Percentiles rank a stretch among this genome's conserved stretches.
These are phyloP conservation scores for Podiceps cristatus DNA, from an alignment of 2,113 vertebrate species.

Conservation along the genomic window DNA sequence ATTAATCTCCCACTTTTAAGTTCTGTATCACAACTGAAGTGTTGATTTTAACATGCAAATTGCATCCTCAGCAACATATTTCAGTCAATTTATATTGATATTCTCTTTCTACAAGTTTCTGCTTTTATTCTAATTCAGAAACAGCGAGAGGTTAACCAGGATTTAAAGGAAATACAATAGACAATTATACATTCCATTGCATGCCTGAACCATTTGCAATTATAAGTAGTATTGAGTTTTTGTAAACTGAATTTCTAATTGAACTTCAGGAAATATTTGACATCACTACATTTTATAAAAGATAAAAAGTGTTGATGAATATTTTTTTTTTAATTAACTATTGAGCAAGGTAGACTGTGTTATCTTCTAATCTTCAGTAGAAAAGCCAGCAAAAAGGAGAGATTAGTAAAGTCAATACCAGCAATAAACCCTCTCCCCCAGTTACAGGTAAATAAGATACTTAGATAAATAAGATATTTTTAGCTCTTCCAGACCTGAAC, in stretches of 20 bases:
- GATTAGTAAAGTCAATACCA: conserved; percentile 1
- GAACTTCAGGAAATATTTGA: conserved; percentile 26
- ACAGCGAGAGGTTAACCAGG: conserved; percentile 10
- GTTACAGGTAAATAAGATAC: background rate
- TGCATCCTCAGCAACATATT: conserved; percentile 32
- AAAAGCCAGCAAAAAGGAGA: background rate
- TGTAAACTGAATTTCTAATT: conserved; percentile 24
- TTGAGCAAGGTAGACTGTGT: background rate
- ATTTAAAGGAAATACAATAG: conserved; percentile 35
- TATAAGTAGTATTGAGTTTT: conserved; percentile 32
- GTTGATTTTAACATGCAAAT: conserved; percentile 8
- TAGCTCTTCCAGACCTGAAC: background rate
- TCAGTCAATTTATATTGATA: conserved; percentile 29
- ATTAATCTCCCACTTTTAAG: background rate
- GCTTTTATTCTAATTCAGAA: conserved; percentile 35
- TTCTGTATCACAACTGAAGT: background rate
- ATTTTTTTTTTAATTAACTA: background rate
- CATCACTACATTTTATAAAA: background rate
- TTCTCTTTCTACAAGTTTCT: conserved; percentile 16
- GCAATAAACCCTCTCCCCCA: background rate
- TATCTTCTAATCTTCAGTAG: background rate
- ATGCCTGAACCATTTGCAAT: conserved; percentile 6
- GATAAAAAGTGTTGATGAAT: background rate
- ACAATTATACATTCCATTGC: background rate
- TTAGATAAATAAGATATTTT: background rate